phyloP scores from a whole-genome alignment of 2,888 invertebrate species.

The Pollenia angustigena region DNA sequence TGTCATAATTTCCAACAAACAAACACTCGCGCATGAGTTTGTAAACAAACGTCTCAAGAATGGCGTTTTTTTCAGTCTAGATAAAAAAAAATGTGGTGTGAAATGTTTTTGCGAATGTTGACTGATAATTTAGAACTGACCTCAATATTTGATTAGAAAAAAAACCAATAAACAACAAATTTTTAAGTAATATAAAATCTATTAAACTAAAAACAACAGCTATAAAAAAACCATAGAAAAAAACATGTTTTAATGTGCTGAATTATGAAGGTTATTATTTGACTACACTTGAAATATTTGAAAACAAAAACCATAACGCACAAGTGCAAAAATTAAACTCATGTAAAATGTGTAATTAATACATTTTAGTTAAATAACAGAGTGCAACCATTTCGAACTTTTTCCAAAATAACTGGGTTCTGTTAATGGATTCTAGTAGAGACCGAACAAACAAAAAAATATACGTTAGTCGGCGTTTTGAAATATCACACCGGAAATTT shows the following conservation, averaged over 20 bases:
- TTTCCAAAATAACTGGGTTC: too few relatives aligned
- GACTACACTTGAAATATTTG: conserved; percentile 19
- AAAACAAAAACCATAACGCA: background rate
- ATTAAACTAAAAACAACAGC: conserved; percentile 21
- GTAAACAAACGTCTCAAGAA: conserved; percentile 13
- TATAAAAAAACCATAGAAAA: background rate
- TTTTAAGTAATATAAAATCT: conserved; percentile 16
- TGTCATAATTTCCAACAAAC: conserved; percentile 4
- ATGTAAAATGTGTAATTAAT: background rate
- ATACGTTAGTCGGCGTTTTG: too few relatives aligned
- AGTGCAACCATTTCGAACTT: too few relatives aligned
- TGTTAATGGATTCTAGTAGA: too few relatives aligned
- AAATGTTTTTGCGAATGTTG: conserved; percentile 40
- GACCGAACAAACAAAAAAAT: too few relatives aligned
- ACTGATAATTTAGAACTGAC: conserved; percentile 42
- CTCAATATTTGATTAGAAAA: conserved; percentile 40
- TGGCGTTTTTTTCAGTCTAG: conserved; percentile 19
- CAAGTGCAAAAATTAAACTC: background rate
- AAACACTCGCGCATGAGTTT: background rate
- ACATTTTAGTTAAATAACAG: background rate
- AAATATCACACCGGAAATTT: too few relatives aligned
- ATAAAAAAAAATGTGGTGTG: conserved; percentile 29
- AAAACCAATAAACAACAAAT: background rate
- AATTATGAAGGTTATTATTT: conserved; percentile 38
- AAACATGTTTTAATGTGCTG: conserved; percentile 16